phyloP scores from a whole-genome alignment of 2,113 vertebrate species.

The Xiphophorus maculatus region DNA sequence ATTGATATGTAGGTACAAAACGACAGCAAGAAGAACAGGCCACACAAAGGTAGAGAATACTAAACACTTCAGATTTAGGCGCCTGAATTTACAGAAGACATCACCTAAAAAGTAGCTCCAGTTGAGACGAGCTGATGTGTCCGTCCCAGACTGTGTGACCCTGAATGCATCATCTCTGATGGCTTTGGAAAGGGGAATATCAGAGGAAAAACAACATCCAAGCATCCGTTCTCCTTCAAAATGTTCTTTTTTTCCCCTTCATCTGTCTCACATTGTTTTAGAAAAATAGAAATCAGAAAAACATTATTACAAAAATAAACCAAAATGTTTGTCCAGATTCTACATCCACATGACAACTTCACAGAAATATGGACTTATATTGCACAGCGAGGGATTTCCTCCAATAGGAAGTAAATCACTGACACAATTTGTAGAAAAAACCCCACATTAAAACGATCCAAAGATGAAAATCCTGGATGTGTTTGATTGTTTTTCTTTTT shows the following conservation, averaged over 20 bases:
- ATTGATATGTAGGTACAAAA: conserved; percentile 73
- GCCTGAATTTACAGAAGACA: conserved; percentile 47
- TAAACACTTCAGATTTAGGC: conserved; percentile 53
- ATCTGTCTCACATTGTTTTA: conserved; percentile 55
- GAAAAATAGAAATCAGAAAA: conserved; percentile 82
- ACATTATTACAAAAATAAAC: conserved; percentile 79
- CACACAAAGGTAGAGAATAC: conserved; percentile 70
- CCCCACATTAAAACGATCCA: conserved; percentile 27
- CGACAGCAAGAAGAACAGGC: conserved; percentile 68
- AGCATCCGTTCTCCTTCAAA: conserved; percentile 2
- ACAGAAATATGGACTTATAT: conserved; percentile 65
- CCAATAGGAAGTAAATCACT: conserved; percentile 60
- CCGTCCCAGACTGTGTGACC: conserved; percentile 26
- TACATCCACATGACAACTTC: conserved; percentile 65
- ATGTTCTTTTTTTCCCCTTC: conserved; percentile 3
- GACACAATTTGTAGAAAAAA: conserved; percentile 40
- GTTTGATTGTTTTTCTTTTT: neutral
- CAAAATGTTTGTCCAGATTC: conserved; percentile 62
- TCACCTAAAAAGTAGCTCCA: conserved; percentile 10
- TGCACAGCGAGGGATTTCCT: conserved; percentile 73
- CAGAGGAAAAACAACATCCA: conserved; percentile 43
- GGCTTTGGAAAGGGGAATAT: conserved; percentile 62
- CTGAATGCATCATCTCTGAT: conserved; percentile 54
- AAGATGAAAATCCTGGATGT: conserved; percentile 29
- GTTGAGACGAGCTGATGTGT: conserved; percentile 8